phyloP scores from a whole-genome alignment of 2,113 vertebrate genomes.

The Passer domesticus region DNA sequence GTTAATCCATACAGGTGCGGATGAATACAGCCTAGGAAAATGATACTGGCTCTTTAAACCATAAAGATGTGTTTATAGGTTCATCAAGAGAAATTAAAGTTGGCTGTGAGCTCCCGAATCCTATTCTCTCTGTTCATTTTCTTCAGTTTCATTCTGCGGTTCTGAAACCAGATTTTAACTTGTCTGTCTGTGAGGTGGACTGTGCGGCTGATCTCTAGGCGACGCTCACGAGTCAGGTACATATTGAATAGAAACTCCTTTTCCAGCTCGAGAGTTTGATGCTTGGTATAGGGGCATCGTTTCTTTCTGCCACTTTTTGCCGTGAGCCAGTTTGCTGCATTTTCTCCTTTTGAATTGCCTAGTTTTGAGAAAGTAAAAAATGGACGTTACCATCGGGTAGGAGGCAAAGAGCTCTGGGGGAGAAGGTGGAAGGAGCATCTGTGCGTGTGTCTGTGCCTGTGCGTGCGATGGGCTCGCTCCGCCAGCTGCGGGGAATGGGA shows the following conservation, averaged over 20 bases:
- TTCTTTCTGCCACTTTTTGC: slow-evolving; percentile 98
- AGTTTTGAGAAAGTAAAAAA: slow-evolving; percentile 68
- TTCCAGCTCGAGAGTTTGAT: slow-evolving; percentile 98
- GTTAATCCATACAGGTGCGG: slow-evolving; percentile 75
- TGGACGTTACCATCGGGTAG: slow-evolving; percentile 43
- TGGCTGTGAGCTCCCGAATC: slow-evolving; percentile 96
- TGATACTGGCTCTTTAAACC: slow-evolving; percentile 69
- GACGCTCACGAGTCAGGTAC: slow-evolving; percentile 99
- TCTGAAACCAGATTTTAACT: slow-evolving; percentile 99
- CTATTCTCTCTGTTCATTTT: slow-evolving; percentile 99
- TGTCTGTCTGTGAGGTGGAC: slow-evolving; percentile 99
- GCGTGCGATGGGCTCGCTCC: neutral
- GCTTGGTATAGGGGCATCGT: slow-evolving; percentile 97
- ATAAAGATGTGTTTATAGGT: slow-evolving; percentile 65
- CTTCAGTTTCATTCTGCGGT: slow-evolving; percentile 99
- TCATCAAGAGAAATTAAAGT: slow-evolving; percentile 98
- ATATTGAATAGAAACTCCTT: slow-evolving; percentile 99
- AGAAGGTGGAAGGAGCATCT: neutral
- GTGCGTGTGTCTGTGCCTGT: neutral
- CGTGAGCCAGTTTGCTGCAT: slow-evolving; percentile 93
- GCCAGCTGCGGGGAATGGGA: neutral
- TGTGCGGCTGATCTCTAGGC: slow-evolving; percentile 98
- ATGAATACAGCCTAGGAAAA: slow-evolving; percentile 70
- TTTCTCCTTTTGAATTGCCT: slow-evolving; percentile 90
- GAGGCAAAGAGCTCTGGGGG: neutral